A percentile compares a stretch with the other conserved stretches of the same genome.
Evolutionary conservation across 2,113 vertebrate genomes (phyloP).

Genomic region (Todiramphus chloris): DNA sequence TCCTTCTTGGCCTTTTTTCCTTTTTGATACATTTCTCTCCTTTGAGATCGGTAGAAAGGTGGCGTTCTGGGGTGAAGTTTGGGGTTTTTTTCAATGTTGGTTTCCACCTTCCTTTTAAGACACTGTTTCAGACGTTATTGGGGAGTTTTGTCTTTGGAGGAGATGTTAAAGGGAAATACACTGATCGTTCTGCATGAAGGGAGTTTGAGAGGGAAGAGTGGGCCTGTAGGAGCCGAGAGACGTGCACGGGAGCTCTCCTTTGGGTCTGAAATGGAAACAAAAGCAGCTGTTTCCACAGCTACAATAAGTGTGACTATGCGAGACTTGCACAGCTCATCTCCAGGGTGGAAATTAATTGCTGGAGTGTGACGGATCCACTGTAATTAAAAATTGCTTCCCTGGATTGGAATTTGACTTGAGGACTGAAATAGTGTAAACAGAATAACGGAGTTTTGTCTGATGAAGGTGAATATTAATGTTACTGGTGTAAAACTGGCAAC

Average conservation of each 20-base stretch:
- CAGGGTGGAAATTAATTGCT: background rate
- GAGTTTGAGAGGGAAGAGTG: background rate
- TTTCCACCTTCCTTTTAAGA: background rate
- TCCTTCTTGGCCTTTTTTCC: background rate
- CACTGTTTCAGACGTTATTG: accelerated
- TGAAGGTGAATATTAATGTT: background rate
- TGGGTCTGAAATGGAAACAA: background rate
- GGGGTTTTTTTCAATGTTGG: background rate
- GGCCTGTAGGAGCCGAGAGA: background rate
- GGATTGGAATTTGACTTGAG: background rate
- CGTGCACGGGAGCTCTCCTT: background rate
- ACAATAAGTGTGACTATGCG: background rate
- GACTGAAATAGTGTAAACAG: background rate
- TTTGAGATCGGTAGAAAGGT: background rate
- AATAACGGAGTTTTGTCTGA: background rate
- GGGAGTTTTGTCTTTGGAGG: background rate
- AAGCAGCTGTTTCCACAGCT: background rate
- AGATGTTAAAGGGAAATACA: background rate
- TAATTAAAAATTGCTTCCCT: background rate
- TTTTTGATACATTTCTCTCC: background rate
- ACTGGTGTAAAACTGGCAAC: background rate
- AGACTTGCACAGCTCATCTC: background rate
- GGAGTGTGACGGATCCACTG: background rate
- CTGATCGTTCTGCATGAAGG: background rate
- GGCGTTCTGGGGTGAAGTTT: background rate